Evolutionary conservation across 2,888 invertebrate genomes (phyloP).

Genomic region (Spodoptera littoralis): DNA sequence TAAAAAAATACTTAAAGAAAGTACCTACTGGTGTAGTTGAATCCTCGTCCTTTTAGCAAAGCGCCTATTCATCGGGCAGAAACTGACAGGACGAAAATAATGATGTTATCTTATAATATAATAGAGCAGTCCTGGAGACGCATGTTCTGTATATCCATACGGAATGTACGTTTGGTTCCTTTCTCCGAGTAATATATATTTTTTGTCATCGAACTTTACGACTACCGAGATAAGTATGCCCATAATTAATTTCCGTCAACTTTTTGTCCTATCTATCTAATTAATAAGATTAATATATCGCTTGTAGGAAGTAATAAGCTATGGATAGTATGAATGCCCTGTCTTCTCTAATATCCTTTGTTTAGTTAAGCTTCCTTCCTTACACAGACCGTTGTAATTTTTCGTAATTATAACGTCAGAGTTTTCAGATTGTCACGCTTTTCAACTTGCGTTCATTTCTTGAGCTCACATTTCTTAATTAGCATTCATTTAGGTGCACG

Average conservation of each 20-base stretch:
- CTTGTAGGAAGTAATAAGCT: conserved; percentile 16
- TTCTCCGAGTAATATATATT: conserved; percentile 17
- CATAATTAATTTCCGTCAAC: conserved; percentile 44
- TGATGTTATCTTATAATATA: conserved; percentile 34
- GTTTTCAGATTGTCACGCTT: conserved; percentile 69
- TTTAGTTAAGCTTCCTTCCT: conserved; percentile 18
- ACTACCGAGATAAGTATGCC: conserved; percentile 27
- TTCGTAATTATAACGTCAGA: conserved; percentile 65
- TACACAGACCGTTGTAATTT: conserved; percentile 48
- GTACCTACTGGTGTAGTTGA: conserved; percentile 1
- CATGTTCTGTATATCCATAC: conserved; percentile 18
- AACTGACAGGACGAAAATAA: conserved; percentile 30
- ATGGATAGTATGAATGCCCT: conserved; percentile 9
- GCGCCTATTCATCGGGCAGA: conserved; percentile 18
- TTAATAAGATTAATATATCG: conserved; percentile 39
- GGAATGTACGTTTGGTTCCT: conserved; percentile 17
- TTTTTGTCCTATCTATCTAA: conserved; percentile 30
- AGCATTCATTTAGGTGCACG: conserved; percentile 78
- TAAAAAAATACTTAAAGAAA: conserved; percentile 12
- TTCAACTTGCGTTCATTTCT: conserved; percentile 72
- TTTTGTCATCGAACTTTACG: conserved; percentile 34
- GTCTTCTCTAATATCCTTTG: conserved; percentile 18
- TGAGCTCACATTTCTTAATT: conserved; percentile 82
- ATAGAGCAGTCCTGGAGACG: conserved; percentile 27
- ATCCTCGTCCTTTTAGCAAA: conserved; percentile 9